Base-by-base conservation (phyloP, 2,797 vertebrate genomes). In the Iguana delicatissima region DNA sequence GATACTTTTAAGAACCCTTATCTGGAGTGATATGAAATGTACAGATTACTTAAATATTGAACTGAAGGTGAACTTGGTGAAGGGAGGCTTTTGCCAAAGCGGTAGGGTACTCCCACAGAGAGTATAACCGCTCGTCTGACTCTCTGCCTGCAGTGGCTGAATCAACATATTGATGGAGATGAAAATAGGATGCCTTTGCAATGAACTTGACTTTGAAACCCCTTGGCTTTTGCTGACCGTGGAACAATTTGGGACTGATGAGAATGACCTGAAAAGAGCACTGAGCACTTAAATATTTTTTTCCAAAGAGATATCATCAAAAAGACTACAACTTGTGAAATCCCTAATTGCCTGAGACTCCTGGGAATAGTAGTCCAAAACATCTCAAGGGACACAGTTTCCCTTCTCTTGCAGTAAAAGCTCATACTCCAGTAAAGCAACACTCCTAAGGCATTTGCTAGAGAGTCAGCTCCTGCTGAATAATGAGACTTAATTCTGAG, bases 171-270 rank as follows among this genome's bases (percentile, higher is more conserved):
- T 32, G 72, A 14, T 87, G 86, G 83, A 79, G 89, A n/a, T 89
- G 89, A 74, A 92, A 82, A 50, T 59, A 73, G 42, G 26, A 67
- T 86, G 57, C n/a, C 46, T 4, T 62, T 88, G 84, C 73, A 6
- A 84, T 84, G 82, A 95, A 74, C 77, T 80, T 89, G 76, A 84
- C 22, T 14, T 1, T 67, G 7, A 32, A 94, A 57, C 9, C 87
- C 88, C 0, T 0, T 6, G 2, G 84, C 38, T 38, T 82, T 82
- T 16, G 52, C 52, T 79, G 90, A 42, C 69, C 62, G 7, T 3
- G 69, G 84, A 50, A 0, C 82, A 52, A 20, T 67, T 35, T 2
- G 50, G 0, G 29, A 3, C 9, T 80, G 7, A 52, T 90, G 91
- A 57, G 80, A 87, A 67, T 4, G n/a, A 20, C 1, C 50, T 89